Conservation (phyloP, 2,888 invertebrate genomes). For the Koerneria pararmatus region DNA sequence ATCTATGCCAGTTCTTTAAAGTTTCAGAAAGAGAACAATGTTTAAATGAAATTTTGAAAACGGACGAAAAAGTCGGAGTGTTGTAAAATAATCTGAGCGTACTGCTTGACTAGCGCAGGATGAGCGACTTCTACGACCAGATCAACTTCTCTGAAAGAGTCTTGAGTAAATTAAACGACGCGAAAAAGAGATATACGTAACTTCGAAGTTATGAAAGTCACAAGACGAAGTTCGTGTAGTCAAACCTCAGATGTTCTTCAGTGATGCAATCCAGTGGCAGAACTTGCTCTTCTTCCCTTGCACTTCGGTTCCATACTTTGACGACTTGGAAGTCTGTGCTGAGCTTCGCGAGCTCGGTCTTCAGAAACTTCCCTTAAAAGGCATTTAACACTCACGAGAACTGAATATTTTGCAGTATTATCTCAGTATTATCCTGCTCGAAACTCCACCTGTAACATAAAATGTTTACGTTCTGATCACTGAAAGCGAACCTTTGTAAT, state of each 20-base stretch:
- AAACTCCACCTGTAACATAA: too few relatives aligned
- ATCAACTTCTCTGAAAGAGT: constrained; percentile 43
- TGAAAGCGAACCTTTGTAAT: too few relatives aligned
- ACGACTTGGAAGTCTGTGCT: constrained; percentile 38
- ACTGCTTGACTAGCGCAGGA: constrained; percentile 63
- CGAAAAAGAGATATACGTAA: too few relatives aligned
- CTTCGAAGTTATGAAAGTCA: not conserved
- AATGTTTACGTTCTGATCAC: too few relatives aligned
- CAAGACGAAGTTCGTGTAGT: not conserved
- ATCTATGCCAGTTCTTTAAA: too few relatives aligned
- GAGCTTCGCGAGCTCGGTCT: constrained; percentile 39
- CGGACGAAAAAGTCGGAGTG: constrained; percentile 64
- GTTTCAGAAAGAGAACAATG: too few relatives aligned
- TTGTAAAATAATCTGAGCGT: constrained; percentile 62
- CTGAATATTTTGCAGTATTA: too few relatives aligned
- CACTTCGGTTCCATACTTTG: constrained; percentile 52
- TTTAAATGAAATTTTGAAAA: constrained; percentile 9
- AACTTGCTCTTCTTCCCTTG: constrained; percentile 35
- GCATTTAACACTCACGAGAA: not conserved
- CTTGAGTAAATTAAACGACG: too few relatives aligned
- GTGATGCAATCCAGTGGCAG: constrained; percentile 39
- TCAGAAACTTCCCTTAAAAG: constrained; percentile 51
- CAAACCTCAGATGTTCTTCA: constrained; percentile 30
- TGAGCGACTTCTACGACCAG: constrained; percentile 66
- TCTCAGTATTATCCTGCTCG: too few relatives aligned